Evolutionary conservation across 2,888 invertebrate species (phyloP), one percentile per base, ranked within the genome.

Genomic region (Slavum lentiscoides): DNA sequence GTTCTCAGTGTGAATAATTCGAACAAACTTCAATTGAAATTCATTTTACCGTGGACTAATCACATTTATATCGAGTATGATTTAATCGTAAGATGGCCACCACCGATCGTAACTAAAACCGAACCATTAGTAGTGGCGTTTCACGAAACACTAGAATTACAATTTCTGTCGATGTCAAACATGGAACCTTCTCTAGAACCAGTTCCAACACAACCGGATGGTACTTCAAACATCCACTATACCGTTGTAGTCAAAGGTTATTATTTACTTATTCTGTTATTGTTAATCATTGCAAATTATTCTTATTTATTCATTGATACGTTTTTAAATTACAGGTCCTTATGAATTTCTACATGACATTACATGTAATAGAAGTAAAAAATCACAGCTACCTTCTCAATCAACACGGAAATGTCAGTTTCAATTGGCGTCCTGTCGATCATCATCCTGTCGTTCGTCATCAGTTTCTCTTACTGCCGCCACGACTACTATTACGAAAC

Each of bases 301-400:
- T 74, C 17, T 4, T 49, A 49, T 17, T 68, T 59, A 30, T 30
- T 30, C 30, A 59, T 69, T 58, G 15, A 39, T 70, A 37, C 9
- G 9, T 55, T 59, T 59, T 39, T 70, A 55, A n/a, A n/a, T 30
- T 58, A 15, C 84, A 88, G 91, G 91, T 53, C 90, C 90, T 1
- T 92, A 93, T 85, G 92, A 92, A 84, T 92, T 93, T 86, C 87
- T 93, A 53, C 92, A 92, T 85, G 93, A 93, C 85, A 90, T 93
- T 75, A 91, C 91, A 4, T 91, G 91, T 84, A 85, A 89, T 64
- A 89, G 89, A 82, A 91, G 55, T 39, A 80, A 80, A 64, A 80
- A 80, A 64, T 43, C 37, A 1, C 53, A 62, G 23, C 21, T 37
- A 49, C 19, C n/a, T 6, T 61, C 55, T 21, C 49, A 64, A 6